phyloP scores from a whole-genome alignment of 2,797 vertebrate species.

The Diplodus sargus region DNA sequence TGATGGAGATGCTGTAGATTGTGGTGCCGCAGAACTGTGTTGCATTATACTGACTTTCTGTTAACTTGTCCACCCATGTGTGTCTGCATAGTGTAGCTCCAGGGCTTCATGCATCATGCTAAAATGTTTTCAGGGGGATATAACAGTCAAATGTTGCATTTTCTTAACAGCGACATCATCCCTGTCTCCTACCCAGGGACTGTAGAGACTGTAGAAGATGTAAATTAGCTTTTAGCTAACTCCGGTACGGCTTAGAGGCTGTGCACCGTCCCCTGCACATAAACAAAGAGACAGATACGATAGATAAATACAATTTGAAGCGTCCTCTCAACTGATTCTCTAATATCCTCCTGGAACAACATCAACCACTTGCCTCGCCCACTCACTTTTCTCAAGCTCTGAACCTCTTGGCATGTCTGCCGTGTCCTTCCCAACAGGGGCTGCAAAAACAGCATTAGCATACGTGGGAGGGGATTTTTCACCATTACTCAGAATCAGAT shows the following conservation, averaged over 20 bases:
- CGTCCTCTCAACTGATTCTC: conserved; percentile 43
- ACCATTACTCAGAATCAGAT: conserved; percentile 79
- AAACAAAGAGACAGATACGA: too few species aligned
- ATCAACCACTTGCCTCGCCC: conserved; percentile 55
- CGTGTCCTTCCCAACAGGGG: conserved; percentile 65
- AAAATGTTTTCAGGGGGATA: background rate
- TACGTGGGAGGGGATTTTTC: conserved; percentile 74
- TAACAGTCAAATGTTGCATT: conserved; percentile 6
- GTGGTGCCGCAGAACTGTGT: background rate
- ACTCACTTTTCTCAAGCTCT: conserved; percentile 68
- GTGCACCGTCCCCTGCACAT: too few species aligned
- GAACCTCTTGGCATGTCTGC: conserved; percentile 66
- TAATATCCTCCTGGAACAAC: conserved; percentile 49
- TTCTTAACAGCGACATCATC: too few species aligned
- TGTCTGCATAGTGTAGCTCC: background rate
- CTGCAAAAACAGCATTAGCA: conserved; percentile 75
- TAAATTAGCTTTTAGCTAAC: too few species aligned
- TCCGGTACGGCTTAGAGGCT: too few species aligned
- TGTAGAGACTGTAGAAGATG: too few species aligned
- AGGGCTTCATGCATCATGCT: background rate
- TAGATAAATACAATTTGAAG: conserved; percentile 22
- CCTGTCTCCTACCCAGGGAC: too few species aligned
- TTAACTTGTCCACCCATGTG: background rate
- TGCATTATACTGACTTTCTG: background rate
- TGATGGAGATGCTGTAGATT: background rate